Conservation (phyloP, 2,888 invertebrate genomes). For the Lasioglossum vierecki region DNA sequence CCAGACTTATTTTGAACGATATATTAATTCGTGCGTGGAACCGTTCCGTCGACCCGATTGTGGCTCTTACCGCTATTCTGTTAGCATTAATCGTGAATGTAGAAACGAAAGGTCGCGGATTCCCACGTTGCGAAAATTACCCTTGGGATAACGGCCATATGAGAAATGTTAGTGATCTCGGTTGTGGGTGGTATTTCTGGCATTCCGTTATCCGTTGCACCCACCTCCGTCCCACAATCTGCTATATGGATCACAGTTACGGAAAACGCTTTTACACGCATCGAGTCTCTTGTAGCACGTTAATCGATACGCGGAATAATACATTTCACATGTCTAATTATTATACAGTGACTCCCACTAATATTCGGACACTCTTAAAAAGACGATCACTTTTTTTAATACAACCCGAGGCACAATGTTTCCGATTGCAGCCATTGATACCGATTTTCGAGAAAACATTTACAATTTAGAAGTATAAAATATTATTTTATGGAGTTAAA, state of each 20-base stretch:
- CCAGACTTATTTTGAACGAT: too few species aligned
- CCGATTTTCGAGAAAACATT: too few species aligned
- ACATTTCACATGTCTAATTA: conserved; percentile 61
- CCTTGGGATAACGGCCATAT: conserved; percentile 62
- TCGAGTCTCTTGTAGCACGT: conserved; percentile 35
- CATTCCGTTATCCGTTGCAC: conserved; percentile 70
- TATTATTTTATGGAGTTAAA: too few species aligned
- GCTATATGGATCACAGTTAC: conserved; percentile 69
- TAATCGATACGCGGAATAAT: conserved; percentile 29
- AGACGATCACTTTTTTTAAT: too few species aligned
- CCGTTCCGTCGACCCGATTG: conserved; percentile 1
- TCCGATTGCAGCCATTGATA: too few species aligned
- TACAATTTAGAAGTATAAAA: too few species aligned
- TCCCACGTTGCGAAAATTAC: conserved; percentile 47
- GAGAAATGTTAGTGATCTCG: conserved; percentile 69
- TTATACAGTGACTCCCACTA: too few species aligned
- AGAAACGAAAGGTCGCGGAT: conserved; percentile 42
- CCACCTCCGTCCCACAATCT: conserved; percentile 70
- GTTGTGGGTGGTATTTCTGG: conserved; percentile 63
- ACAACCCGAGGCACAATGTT: too few species aligned
- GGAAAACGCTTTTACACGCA: conserved; percentile 46
- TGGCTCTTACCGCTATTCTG: conserved; percentile 28
- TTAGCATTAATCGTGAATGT: conserved; percentile 33
- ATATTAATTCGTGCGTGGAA: not conserved
- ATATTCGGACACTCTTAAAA: too few species aligned